Percentiles rank a stretch among this genome's conserved stretches.
Conservation (phyloP, 1,140 invertebrate genomes). For the Caenorhabditis briggsae region DNA sequence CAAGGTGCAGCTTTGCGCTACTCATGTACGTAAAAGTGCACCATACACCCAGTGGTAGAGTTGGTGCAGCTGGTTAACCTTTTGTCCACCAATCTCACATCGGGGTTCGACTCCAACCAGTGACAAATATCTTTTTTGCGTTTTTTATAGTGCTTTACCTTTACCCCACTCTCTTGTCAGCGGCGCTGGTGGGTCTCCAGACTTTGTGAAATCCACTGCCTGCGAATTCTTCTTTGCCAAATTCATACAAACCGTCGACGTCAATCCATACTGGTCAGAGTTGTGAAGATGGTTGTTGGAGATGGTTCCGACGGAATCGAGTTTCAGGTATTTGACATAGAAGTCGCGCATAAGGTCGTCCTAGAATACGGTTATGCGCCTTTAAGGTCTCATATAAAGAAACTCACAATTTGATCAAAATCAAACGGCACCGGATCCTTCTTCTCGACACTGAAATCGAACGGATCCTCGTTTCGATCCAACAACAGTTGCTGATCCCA, state of each 20-base stretch:
- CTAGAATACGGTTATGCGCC: slow-evolving; percentile 41
- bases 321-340: slow-evolving; percentile 69
- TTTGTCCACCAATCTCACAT: too few species aligned
- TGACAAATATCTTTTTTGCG: not conserved
- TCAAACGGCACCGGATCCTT: not conserved
- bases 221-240: slow-evolving; percentile 72
- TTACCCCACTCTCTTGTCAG: slow-evolving; percentile 55
- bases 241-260: slow-evolving; percentile 64
- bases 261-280: slow-evolving; percentile 66
- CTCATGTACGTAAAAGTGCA: too few species aligned
- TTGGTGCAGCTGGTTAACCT: too few species aligned
- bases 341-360: slow-evolving; percentile 68
- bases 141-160: not conserved
- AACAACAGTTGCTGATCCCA: slow-evolving; percentile 74
- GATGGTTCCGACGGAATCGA: slow-evolving; percentile 70
- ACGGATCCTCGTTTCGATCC: slow-evolving; percentile 67
- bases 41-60: too few species aligned
- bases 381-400: not conserved
- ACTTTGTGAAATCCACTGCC: slow-evolving; percentile 76
- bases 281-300: slow-evolving; percentile 69
- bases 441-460: slow-evolving; percentile 67
- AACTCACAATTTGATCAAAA: not conserved
- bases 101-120: too few species aligned
- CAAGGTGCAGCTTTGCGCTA: too few species aligned
- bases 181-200: slow-evolving; percentile 64